Evolutionary conservation across 2,888 invertebrate genomes (phyloP), one percentile per base, ranked within the genome.

Genomic region (Pseudanteris insignis): DNA sequence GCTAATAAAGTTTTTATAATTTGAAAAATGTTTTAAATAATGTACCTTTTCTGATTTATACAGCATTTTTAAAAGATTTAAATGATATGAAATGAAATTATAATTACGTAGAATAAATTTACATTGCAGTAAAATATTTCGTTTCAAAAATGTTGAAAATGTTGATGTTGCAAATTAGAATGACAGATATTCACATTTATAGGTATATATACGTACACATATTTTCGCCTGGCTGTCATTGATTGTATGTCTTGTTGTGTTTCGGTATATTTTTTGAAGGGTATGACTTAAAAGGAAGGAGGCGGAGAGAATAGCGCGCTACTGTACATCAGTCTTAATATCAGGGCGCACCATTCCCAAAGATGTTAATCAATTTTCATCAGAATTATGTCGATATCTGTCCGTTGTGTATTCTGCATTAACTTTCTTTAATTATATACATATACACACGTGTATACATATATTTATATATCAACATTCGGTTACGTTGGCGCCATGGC

Each of bases 291-390:
- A 38, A 63, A 65, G 30, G 46, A 26, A 7, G 15, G 32, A 32
- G 38, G 15, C 36, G 68, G 62, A 64, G 76, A 77, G 78, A 78
- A 78, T 76, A 79, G 79, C 78, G 78, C 79, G 78, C 79, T 68
- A 78, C 79, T 79, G 78, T 79, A 79, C 79, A 79, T 79, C 79
- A 79, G 79, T 79, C 79, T 79, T 78, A 77, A 79, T 76, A 79
- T 78, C 79, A 79, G 79, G 79, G 78, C 79, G 79, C 78, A 79
- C 78, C 76, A 78, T 79, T 78, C 75, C 76, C 78, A 63, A 66
- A 66, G 70, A 71, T 70, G 69, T 71, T 71, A 38, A 64, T 64
- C 63, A 62, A 63, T 65, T 67, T 66, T 69, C 55, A 33, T 14
- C 9, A 46, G 34, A 30, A 60, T 54, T 57, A 63, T 61, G 58